Conservation (phyloP, 2,797 vertebrate species). For the Ataeniobius toweri region DNA sequence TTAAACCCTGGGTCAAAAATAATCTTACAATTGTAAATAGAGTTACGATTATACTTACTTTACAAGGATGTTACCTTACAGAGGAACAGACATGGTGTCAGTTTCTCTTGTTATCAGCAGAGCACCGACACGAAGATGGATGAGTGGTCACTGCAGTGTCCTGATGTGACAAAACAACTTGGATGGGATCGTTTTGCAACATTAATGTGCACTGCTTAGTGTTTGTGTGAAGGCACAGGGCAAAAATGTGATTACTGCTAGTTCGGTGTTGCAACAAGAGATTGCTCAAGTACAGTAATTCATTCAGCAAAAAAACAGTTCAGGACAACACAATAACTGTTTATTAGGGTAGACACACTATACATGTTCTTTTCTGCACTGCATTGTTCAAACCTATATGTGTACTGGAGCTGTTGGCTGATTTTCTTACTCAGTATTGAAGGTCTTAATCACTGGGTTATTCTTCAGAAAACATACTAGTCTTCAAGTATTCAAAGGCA, state of each 20-base stretch:
- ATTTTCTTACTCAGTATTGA: neutral
- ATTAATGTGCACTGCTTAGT: neutral
- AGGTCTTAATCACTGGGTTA: neutral
- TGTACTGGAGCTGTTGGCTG: neutral
- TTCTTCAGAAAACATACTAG: neutral
- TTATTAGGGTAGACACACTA: neutral
- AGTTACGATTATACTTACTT: conserved; percentile 3
- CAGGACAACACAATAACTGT: neutral
- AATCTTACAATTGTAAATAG: neutral
- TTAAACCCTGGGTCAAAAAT: neutral
- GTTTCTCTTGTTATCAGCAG: conserved; percentile 29
- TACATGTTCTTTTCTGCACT: neutral
- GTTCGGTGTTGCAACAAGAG: neutral
- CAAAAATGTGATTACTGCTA: neutral
- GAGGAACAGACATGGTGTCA: conserved; percentile 9
- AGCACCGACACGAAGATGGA: conserved; percentile 27
- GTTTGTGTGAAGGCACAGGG: neutral
- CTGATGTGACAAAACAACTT: conserved; percentile 33
- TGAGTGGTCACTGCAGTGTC: conserved; percentile 12
- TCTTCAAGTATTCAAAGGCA: neutral
- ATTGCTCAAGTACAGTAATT: neutral
- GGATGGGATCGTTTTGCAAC: conserved; percentile 39
- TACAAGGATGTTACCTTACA: neutral
- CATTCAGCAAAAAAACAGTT: neutral
- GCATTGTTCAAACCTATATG: neutral